Evolutionary conservation across 2,113 vertebrate genomes (phyloP), one percentile per base, ranked within the genome.

Genomic region (Proteles cristata): DNA sequence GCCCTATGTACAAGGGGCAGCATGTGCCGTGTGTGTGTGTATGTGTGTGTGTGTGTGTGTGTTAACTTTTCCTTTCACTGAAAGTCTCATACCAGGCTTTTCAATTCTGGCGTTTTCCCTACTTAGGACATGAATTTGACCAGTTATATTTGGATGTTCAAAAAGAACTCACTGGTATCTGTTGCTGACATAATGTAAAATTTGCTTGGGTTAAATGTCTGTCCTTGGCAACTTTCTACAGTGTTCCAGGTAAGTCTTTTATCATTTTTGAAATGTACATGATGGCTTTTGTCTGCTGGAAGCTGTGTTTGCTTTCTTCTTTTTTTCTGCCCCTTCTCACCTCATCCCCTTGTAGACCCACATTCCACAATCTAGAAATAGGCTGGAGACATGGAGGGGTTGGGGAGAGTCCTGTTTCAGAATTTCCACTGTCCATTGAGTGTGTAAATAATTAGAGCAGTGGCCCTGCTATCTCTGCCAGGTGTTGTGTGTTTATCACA

Each of bases 1-100:
- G 26, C n/a, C 5, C 1, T 26, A 0, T 16, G 43, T 45, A 23
- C 0, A 0, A 31, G 43, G 43, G 43, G 28, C 15, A 16, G 23
- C 1, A 3, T 0, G 12, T 16, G 5, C 4, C 19, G 0, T 0
- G 7, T 5, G 4, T 7, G 0, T 25, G 58, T 23, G 58, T 23
- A 19, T 58, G 55, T 58, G 55, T 23, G 55, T 55, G 0, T 0
- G 7, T 5, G 4, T 9, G 0, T 25, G 39, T 19, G 65, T 31
- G 63, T 86, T 48, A 65, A 58, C 58, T 66, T 81, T 90, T 45
- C 17, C 25, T 39, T 35, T 81, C 33, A 1, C 35, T 33, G 26
- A 61, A 9, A 77, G 43, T 68, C 58, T 87, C 45, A 23, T 0
- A 10, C 4, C 10, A n/a, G 63, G 48, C 65, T 95, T 74, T 50